Percentiles rank a stretch among this genome's conserved stretches.
These are phyloP conservation scores for Alethe castanea DNA, from an alignment of 2,113 vertebrate genomes.

Conservation along the genomic window DNA sequence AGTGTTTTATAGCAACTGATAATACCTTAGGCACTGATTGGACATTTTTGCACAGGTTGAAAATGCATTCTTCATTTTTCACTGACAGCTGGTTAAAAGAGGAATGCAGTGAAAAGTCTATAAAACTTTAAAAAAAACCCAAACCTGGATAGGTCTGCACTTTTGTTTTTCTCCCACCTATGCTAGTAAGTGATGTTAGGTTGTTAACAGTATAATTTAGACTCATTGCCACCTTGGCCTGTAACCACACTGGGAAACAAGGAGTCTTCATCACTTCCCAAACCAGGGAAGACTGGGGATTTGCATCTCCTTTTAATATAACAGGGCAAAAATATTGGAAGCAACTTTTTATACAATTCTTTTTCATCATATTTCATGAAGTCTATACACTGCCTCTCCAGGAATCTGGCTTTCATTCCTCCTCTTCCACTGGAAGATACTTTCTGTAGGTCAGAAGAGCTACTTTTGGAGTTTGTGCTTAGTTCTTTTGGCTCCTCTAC, in stretches of 20 bases:
- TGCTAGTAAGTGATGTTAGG: not conserved
- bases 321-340: not conserved
- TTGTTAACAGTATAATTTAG: not conserved
- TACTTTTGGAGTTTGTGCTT: not conserved
- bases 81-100: conserved; percentile 62
- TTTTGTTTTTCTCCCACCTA: not conserved
- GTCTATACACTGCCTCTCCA: not conserved
- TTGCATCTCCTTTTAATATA: not conserved
- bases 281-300: not conserved
- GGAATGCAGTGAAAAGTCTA: conserved; percentile 43
- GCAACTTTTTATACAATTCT: not conserved
- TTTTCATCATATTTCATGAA: not conserved
- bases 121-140: not conserved
- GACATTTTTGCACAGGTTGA: conserved; percentile 41
- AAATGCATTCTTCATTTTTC: conserved; percentile 61
- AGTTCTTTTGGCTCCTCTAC: not conserved
- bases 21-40: conserved; percentile 48
- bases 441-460: not conserved
- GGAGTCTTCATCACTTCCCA: not conserved
- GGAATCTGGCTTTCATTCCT: not conserved
- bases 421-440: not conserved
- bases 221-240: not conserved
- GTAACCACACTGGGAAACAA: not conserved
- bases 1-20: conserved; percentile 36
- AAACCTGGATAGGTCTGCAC: not conserved